Evolutionary conservation across 2,888 invertebrate species (phyloP).

Genomic region (Galerucella calmariensis): DNA sequence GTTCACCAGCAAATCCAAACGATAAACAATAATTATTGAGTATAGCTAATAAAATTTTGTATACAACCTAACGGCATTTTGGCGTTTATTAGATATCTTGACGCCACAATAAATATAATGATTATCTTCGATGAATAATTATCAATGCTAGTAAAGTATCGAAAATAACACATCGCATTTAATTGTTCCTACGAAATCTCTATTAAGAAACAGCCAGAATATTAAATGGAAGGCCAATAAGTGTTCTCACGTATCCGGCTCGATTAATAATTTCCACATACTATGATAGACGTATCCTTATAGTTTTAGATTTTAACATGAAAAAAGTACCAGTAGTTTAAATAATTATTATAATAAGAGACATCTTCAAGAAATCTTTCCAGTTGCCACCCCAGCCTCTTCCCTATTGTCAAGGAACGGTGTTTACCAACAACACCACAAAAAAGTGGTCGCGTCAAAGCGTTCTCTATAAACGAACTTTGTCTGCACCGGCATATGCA

Average conservation of each 20-base stretch:
- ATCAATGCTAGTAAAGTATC: conserved; percentile 16
- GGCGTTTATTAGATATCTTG: neutral
- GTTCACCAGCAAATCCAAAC: neutral
- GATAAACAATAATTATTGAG: neutral
- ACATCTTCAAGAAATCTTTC: no score
- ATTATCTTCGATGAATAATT: conserved; percentile 15
- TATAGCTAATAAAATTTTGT: neutral
- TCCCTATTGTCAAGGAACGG: no score
- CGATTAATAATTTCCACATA: neutral
- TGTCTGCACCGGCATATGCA: no score
- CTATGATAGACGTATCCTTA: no score
- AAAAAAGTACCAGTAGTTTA: no score
- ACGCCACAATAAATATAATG: conserved; percentile 1
- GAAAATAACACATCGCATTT: conserved; percentile 23
- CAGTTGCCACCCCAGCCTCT: no score
- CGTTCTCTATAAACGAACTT: no score
- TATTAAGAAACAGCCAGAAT: conserved; percentile 15
- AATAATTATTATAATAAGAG: no score
- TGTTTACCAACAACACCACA: no score
- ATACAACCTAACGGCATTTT: neutral
- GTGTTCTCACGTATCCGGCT: conserved; percentile 14
- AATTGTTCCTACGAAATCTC: conserved; percentile 26
- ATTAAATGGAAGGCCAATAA: neutral
- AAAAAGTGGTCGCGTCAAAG: no score
- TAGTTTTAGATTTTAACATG: no score